Percentiles rank a stretch among this genome's conserved stretches.
Conservation (phyloP, 1,140 invertebrate species). For the Drosophila pseudoobscura region DNA sequence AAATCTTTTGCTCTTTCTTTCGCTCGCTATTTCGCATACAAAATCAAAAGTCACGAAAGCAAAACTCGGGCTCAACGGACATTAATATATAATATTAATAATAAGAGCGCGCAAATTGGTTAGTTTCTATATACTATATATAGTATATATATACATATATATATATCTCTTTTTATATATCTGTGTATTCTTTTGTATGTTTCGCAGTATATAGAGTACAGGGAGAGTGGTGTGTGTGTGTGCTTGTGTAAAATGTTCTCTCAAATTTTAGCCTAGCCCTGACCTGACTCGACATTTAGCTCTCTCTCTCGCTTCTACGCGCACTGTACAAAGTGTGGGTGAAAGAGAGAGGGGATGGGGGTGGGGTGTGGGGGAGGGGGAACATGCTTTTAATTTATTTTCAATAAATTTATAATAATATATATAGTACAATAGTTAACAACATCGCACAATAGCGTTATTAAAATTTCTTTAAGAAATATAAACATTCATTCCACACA, state of each 20-base stretch:
- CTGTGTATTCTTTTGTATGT: slow-evolving; percentile 1
- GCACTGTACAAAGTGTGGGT: slow-evolving; percentile 22
- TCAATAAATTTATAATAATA: slow-evolving; percentile 63
- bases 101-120: slow-evolving; percentile 53
- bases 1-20: slow-evolving; percentile 28
- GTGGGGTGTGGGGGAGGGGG: background rate
- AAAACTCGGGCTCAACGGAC: slow-evolving; percentile 64
- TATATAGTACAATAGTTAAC: slow-evolving; percentile 82
- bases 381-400: slow-evolving; percentile 62
- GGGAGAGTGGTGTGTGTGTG: slow-evolving; percentile 1
- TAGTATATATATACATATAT: slow-evolving; percentile 49
- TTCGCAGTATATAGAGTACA: slow-evolving; percentile 4
- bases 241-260: slow-evolving; percentile 20
- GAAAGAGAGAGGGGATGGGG: background rate
- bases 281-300: slow-evolving; percentile 17
- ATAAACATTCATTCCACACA: slow-evolving; percentile 80
- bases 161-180: slow-evolving; percentile 9
- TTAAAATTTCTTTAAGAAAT: slow-evolving; percentile 84
- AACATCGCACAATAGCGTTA: slow-evolving; percentile 83
- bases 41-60: slow-evolving; percentile 61
- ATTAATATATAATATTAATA: slow-evolving; percentile 82
- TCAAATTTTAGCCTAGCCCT: slow-evolving; percentile 46
- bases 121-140: slow-evolving; percentile 35
- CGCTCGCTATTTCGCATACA: slow-evolving; percentile 6
- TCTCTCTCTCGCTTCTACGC: slow-evolving; percentile 25